Conservation (phyloP, 2,113 vertebrate species). For the Puma concolor region DNA sequence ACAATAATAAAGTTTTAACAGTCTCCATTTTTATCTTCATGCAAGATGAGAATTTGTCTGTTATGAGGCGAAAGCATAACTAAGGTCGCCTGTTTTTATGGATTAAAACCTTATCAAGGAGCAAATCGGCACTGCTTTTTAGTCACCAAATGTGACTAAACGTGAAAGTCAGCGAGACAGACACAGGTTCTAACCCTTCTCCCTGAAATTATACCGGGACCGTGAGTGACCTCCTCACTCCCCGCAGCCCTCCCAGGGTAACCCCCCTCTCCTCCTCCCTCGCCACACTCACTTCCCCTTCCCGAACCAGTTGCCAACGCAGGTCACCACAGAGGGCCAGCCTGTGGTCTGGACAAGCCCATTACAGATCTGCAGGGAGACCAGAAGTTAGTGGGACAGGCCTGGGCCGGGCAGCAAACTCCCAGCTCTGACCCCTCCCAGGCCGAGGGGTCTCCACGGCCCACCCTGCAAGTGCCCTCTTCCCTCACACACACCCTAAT, state of each 20-base stretch:
- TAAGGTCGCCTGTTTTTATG: not conserved
- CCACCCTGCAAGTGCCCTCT: fast-evolving
- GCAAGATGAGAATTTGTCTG: not conserved
- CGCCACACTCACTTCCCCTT: conserved; percentile 95
- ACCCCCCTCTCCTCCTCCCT: not conserved
- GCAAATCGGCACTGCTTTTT: not conserved
- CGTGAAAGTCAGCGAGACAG: not conserved
- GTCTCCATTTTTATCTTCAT: not conserved
- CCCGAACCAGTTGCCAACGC: conserved; percentile 98
- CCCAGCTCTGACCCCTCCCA: fast-evolving
- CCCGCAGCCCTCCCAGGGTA: not conserved
- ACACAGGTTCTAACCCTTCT: not conserved
- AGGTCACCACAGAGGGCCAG: conserved; percentile 96
- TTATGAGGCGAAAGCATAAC: not conserved
- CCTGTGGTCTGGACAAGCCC: conserved; percentile 97
- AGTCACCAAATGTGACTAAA: not conserved
- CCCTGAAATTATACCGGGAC: not conserved
- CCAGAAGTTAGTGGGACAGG: not conserved
- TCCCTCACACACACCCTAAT: not conserved
- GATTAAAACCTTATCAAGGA: not conserved
- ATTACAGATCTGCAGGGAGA: conserved; percentile 89
- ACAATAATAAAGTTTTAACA: not conserved
- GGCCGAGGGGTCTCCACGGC: not conserved
- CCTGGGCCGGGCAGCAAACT: fast-evolving
- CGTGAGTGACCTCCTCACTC: fast-evolving